phyloP scores from a whole-genome alignment of 2,888 invertebrate species.

The Osedax frankpressi region DNA sequence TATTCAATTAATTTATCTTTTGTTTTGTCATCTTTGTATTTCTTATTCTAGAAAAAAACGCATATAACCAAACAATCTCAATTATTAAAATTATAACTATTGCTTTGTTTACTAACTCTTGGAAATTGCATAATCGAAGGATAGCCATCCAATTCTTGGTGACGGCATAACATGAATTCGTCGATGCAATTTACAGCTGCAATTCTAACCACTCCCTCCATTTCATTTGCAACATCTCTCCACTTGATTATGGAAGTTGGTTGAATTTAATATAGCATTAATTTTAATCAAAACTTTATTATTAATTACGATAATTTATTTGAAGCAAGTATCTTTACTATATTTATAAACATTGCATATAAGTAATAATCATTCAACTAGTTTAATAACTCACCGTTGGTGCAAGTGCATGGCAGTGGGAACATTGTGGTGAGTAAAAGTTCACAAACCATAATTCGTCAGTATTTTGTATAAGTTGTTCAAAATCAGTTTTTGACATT shows the following conservation, averaged over 20 bases:
- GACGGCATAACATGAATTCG: constrained; percentile 62
- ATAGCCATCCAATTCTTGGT: constrained; percentile 62
- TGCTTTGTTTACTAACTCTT: neutral
- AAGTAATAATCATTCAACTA: no score
- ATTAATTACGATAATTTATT: no score
- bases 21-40: neutral
- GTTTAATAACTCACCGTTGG: constrained; percentile 53
- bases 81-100: neutral
- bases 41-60: neutral
- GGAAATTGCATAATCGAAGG: constrained; percentile 53
- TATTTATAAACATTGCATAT: no score
- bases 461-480: constrained; percentile 34
- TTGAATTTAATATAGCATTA: no score
- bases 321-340: no score
- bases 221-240: constrained; percentile 62
- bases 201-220: constrained; percentile 66
- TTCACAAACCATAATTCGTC: constrained; percentile 71
- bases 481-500: constrained; percentile 61
- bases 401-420: constrained; percentile 69
- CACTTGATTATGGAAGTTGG: no score
- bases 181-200: constrained; percentile 79
- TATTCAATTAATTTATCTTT: neutral
- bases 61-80: neutral
- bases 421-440: constrained; percentile 74
- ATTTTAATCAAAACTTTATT: no score